These are phyloP conservation scores for Dastarcus helophoroides DNA, from an alignment of 2,888 invertebrate species.

Conservation along the genomic window DNA sequence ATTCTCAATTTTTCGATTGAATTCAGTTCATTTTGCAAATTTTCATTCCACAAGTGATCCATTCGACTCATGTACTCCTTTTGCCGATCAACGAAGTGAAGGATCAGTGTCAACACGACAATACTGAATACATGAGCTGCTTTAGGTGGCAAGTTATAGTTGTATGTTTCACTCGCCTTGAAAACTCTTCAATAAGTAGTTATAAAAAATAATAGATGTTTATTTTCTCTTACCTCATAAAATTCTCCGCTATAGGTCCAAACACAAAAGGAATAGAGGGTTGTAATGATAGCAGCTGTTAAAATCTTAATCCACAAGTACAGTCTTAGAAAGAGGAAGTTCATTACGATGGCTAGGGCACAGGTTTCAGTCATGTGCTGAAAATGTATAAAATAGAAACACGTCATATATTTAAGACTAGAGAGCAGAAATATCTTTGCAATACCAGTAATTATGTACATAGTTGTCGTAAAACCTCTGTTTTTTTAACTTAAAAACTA, in stretches of 20 bases:
- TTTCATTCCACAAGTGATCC: constrained; percentile 69
- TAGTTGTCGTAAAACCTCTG: no score
- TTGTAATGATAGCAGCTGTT: constrained; percentile 52
- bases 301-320: constrained; percentile 72
- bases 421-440: no score
- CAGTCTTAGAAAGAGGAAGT: constrained; percentile 75
- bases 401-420: no score
- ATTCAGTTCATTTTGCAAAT: constrained; percentile 65
- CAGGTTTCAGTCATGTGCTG: constrained; percentile 72
- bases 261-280: constrained; percentile 58
- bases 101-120: constrained; percentile 58
- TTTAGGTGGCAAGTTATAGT: constrained; percentile 54
- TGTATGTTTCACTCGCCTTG: constrained; percentile 54
- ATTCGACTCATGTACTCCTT: constrained; percentile 80
- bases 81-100: constrained; percentile 80
- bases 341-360: constrained; percentile 52
- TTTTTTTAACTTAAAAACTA: no score
- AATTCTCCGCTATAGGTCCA: constrained; percentile 46
- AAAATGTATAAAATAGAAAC: no score
- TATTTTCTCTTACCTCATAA: constrained; percentile 34
- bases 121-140: constrained; percentile 65
- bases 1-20: constrained; percentile 77
- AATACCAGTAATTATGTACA: no score
- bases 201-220: constrained; percentile 4
- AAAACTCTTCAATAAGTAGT: constrained; percentile 24